Base-by-base conservation (phyloP, 2,888 invertebrate species). In the Sepioteuthis lessoniana region DNA sequence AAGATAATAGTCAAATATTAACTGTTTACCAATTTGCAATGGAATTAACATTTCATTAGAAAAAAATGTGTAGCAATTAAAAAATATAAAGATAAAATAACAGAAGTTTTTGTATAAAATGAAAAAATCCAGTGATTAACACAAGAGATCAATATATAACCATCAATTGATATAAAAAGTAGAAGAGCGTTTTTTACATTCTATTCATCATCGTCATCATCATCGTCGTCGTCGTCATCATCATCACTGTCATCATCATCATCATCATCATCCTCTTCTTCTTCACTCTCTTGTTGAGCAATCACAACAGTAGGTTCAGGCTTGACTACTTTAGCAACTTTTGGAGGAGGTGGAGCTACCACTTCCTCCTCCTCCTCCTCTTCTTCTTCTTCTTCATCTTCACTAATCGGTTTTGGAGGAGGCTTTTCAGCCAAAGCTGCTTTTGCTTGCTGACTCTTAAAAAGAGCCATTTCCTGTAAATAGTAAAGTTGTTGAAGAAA, bases 381-480 rank as follows among this genome's bases (percentile, higher is more conserved):
- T 19, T 95, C n/a, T 42, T 42, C 95, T 31, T 95, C 94, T 25
- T 95, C 95, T 55, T 94, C 95, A 8, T 94, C 94, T 90, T 94
- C 95, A 21, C 93, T 94, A 46, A 92, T 93, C 21, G 94, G 94
- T 92, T 94, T 94, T 28, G 95, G 91, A 2, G 42, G 42, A 5
- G 46, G 19, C 47, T n/a, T 92, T 92, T 42, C 92, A 28, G 93
- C 92, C 90, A 94, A 95, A 37, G 95, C 94, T 94, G 95, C 95
- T 94, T 96, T 47, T 19, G 47, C 92, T 92, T 92, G 92, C 47
- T 46, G 92, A 35, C 92, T 92, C 38, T 95, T 95, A 95, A 96
- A 96, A 16, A 93, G 94, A 93, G 94, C 95, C 95, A 96, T 96
- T 93, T 96, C 96, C 96, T 96, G 94, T 16, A 94, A 95, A n/a